Evolutionary conservation across 1,140 invertebrate species (phyloP), one percentile per base, ranked within the genome.

Genomic region (Anagrus nilaparvatae): DNA sequence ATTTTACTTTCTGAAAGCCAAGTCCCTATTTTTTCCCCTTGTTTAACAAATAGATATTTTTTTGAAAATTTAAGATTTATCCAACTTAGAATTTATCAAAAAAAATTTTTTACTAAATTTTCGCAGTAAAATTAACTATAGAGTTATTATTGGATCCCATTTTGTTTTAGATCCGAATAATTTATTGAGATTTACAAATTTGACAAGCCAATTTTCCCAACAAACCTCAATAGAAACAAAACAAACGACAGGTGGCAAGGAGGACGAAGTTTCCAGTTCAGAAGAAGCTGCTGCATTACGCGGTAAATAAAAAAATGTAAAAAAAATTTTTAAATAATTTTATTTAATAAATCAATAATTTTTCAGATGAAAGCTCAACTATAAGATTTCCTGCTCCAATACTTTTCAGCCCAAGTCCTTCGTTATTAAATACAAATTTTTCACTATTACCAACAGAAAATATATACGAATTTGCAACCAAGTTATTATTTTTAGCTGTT

Each of bases 231-330:
- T 53, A 12, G 62, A 67, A 48, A 35, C 60, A 5, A 35, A 66
- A 32, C 35, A 59, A 5, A 47, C 53, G 6, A 51, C 53, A 5
- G 45, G 54, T 1, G 66, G 70, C 44, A 81, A 81, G 51, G 81
- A 83, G 51, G 80, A 84, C 51, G 81, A 84, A 63, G 81, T 84
- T 0, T 79, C 76, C 0, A 83, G 80, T 58, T 81, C 80, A 5
- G 79, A 82, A 56, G 79, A 82, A 65, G 67, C 71, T 19, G 55
- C 54, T 6, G 53, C 49, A n/a, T n/a, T n/a, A n/a, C n/a, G n/a
- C n/a, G n/a, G n/a, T n/a, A n/a, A n/a, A n/a, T n/a, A n/a, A n/a
- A n/a, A n/a, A n/a, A n/a, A n/a, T 35, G 43, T 16, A 51, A 47
- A 47, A 40, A 45, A 45, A 43, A 27, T n/a, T 30, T 24, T 19